These are phyloP conservation scores for Sylvilagus bachmani DNA, from an alignment of 2,113 vertebrate genomes.

Conservation along the genomic window DNA sequence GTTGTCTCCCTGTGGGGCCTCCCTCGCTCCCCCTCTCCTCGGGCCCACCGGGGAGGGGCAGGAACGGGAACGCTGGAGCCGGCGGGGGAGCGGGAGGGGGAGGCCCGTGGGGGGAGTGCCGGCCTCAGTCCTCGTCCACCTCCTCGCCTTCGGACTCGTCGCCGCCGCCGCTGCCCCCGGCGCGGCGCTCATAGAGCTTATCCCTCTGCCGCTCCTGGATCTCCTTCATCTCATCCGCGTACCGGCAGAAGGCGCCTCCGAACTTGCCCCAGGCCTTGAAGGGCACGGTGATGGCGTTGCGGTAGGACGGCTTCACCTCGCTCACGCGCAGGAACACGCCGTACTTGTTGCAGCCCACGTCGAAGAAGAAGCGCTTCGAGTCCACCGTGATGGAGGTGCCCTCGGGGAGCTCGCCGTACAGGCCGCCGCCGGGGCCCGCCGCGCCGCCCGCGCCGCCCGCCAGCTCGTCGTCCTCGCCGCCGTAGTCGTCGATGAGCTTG, in stretches of 20 bases:
- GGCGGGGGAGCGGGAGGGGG: neutral
- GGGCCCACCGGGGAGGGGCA: constrained; percentile 35
- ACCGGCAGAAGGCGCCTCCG: constrained; percentile 95
- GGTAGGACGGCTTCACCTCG: constrained; percentile 98
- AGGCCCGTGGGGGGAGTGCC: neutral
- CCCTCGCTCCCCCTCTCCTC: constrained; percentile 12
- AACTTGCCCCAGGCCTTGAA: constrained; percentile 99
- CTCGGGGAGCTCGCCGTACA: constrained; percentile 95
- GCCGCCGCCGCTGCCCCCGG: constrained; percentile 84
- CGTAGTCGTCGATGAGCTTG: constrained; percentile 97
- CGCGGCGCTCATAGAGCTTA: constrained; percentile 93
- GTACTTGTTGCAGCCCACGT: constrained; percentile 98
- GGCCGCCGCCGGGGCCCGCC: constrained; percentile 85
- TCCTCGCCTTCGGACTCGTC: constrained; percentile 98
- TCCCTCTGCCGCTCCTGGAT: constrained; percentile 97
- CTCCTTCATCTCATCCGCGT: constrained; percentile 98
- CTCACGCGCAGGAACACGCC: constrained; percentile 98
- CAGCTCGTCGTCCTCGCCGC: constrained; percentile 95
- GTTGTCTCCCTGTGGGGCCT: constrained; percentile 46
- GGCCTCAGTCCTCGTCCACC: constrained; percentile 95
- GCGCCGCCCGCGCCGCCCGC: constrained; percentile 89
- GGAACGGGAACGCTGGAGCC: constrained; percentile 22
- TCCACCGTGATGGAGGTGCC: constrained; percentile 98
- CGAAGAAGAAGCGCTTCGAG: constrained; percentile 98
- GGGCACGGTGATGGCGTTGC: constrained; percentile 98